Conservation (phyloP, 2,888 invertebrate species). For the Nephrocerus scutellatus region DNA sequence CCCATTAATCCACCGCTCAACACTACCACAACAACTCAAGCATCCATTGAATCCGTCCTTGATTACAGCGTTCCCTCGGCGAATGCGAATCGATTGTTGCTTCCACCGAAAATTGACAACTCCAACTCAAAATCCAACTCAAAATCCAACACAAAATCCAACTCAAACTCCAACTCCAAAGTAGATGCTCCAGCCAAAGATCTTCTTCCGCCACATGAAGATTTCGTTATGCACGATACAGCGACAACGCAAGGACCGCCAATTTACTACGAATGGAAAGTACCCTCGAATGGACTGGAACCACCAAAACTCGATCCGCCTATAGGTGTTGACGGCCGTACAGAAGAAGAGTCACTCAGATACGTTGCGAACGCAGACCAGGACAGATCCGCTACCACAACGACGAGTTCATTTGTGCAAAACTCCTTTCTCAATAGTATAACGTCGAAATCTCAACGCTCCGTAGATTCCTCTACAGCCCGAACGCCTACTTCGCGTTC, state of each 20-base stretch:
- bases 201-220: slow-evolving; percentile 53
- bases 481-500: slow-evolving; percentile 36
- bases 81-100: slow-evolving; percentile 12
- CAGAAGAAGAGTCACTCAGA: slow-evolving; percentile 32
- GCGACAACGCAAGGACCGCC: slow-evolving; percentile 57
- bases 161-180: slow-evolving; percentile 6
- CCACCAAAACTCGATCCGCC: slow-evolving; percentile 50
- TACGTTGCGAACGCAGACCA: slow-evolving; percentile 30
- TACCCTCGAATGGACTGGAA: slow-evolving; percentile 54
- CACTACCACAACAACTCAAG: slow-evolving; percentile 5
- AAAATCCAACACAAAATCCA: not conserved
- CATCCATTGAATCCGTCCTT: slow-evolving; percentile 13
- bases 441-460: slow-evolving; percentile 17
- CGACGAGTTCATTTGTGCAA: slow-evolving; percentile 15
- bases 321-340: slow-evolving; percentile 45
- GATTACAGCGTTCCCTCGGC: slow-evolving; percentile 21
- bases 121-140: not conserved
- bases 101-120: slow-evolving; percentile 1
- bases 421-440: slow-evolving; percentile 13
- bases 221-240: slow-evolving; percentile 47
- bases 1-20: slow-evolving; percentile 7
- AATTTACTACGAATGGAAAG: slow-evolving; percentile 60
- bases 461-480: slow-evolving; percentile 19
- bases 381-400: slow-evolving; percentile 27
- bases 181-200: slow-evolving; percentile 38